Base-by-base conservation (phyloP, 2,888 invertebrate genomes). In the Stenoptilia bipunctidactyla region DNA sequence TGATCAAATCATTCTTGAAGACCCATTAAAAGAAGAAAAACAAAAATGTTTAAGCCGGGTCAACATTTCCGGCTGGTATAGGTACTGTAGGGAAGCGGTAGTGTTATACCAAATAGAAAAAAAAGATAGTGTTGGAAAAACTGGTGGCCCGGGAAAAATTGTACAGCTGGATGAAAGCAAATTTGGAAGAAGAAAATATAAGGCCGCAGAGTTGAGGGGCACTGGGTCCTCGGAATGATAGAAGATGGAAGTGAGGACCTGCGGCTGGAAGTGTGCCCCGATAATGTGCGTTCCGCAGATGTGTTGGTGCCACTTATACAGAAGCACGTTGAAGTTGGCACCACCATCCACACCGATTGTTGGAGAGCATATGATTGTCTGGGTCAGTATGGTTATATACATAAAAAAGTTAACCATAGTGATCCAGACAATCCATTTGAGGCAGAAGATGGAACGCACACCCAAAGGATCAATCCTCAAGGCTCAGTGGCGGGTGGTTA, bases 91-190 rank as follows among this genome's bases (percentile, higher is more conserved):
- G 12, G 49, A 49, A 15, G 33, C 44, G 6, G 35, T 53, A 15
- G 40, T 48, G 1, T 15, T 50, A 2, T 47, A 48, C 34, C 27
- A 49, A 15, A 8, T 49, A 13, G 48, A 49, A 13, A 37, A 48
- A 1, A 33, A 41, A 4, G 37, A 38, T 2, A 1, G 12, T 6
- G n/a, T 10, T 2, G 25, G 12, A 13, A 51, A 50, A 34, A 51
- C 50, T 15, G 47, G 47, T 10, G 49, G 48, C 1, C 45, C 45
- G 0, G 39, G 40, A 1, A 51, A 51, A 45, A 40, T 50, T 9
- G 50, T 50, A 0, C 49, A 53, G 37, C 45, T 50, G n/a, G 49
- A 52, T 44, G 45, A 49, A 15, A 37, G 36, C 6, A 51, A 50
- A 37, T 53, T 49, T 40, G 44, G 45, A 1, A 48, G 43, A 30